Evolutionary conservation across 2,113 vertebrate species (phyloP).

Genomic region (Pseudorasbora parva): DNA sequence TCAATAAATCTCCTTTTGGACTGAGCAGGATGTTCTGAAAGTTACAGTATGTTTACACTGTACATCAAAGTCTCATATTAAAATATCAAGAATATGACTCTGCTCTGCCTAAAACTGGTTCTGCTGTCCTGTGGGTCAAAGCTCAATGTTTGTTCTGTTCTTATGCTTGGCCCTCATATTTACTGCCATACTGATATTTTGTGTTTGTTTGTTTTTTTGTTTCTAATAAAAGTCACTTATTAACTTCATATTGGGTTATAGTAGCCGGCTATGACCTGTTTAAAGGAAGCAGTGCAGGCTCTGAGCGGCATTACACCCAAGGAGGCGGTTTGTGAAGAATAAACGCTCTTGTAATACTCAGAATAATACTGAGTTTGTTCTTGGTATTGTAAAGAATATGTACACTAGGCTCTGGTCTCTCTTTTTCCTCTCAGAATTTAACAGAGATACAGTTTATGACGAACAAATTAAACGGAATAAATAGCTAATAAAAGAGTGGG

Average conservation of each 20-base stretch:
- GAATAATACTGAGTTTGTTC: neutral
- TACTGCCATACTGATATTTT: neutral
- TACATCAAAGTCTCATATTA: neutral
- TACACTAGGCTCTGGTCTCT: neutral
- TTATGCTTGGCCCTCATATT: no score
- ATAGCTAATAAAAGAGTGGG: neutral
- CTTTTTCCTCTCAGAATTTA: neutral
- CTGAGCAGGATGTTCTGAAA: neutral
- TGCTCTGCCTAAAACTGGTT: neutral
- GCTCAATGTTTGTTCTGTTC: neutral
- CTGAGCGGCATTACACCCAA: neutral
- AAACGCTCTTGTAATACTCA: neutral
- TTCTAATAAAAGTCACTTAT: constrained; percentile 21
- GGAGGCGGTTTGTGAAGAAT: neutral
- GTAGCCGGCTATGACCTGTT: no score
- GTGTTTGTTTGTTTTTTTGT: neutral
- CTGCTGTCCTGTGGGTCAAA: neutral
- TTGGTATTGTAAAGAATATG: neutral
- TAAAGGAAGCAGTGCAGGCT: no score
- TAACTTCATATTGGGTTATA: neutral
- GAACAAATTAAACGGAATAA: neutral
- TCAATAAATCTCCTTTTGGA: neutral
- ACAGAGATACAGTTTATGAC: neutral
- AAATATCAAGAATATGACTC: neutral
- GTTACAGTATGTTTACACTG: neutral